A percentile compares a stretch with the other conserved stretches of the same genome.
phyloP scores from a whole-genome alignment of 37 sponge, comb jelly and placozoan species.

The Aphrocallistes beatrix region DNA sequence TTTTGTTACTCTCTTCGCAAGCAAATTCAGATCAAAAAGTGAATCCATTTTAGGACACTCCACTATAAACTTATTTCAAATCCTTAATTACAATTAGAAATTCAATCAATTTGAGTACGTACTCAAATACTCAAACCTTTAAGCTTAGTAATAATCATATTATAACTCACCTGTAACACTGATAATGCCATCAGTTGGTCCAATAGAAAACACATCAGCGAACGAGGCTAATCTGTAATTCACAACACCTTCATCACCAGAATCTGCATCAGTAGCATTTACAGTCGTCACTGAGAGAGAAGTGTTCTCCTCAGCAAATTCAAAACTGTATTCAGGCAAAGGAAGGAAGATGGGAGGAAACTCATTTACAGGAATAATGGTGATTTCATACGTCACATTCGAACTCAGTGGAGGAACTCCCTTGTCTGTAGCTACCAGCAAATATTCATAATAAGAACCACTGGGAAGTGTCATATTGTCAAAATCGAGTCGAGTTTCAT shows the following conservation, averaged over 20 bases:
- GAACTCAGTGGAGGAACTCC: neutral
- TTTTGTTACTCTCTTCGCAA: no score
- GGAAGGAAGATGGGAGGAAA: neutral
- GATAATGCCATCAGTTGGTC: neutral
- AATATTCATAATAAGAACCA: neutral
- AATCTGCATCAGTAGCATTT: conserved; percentile 19
- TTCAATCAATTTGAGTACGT: neutral
- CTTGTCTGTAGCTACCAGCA: neutral
- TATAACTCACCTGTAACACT: conserved; percentile 3
- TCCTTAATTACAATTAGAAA: neutral
- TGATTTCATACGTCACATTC: neutral
- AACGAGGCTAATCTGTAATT: neutral
- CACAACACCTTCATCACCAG: conserved; percentile 8
- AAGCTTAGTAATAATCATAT: neutral
- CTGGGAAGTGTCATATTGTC: neutral
- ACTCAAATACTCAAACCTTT: neutral
- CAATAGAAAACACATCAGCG: conserved; percentile 11
- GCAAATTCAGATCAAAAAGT: no score
- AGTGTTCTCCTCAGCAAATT: neutral
- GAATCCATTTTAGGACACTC: no score
- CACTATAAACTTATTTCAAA: no score
- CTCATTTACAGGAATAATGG: neutral
- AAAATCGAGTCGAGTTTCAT: neutral
- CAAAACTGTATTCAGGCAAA: neutral
- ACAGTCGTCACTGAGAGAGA: neutral